phyloP scores from a whole-genome alignment of 2,113 vertebrate species.

The Gasterosteus nipponicus region DNA sequence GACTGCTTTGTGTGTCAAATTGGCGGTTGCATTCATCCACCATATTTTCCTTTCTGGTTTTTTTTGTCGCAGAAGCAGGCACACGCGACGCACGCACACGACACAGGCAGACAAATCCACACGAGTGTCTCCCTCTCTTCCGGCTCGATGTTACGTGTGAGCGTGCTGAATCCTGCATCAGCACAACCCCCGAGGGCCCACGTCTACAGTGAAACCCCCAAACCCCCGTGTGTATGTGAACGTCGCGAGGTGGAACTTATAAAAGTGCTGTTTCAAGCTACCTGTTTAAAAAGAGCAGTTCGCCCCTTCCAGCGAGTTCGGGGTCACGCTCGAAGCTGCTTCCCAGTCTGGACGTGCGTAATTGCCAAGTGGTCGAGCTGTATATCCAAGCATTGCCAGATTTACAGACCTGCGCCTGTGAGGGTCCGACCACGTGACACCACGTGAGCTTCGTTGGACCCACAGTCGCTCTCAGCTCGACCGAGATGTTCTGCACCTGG shows the following conservation, averaged over 20 bases:
- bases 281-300: conserved; percentile 7
- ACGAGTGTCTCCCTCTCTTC: background rate
- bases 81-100: background rate
- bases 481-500: conserved; percentile 64
- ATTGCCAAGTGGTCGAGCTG: conserved; percentile 36
- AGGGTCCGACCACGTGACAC: conserved; percentile 14
- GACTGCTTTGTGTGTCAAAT: conserved; percentile 18
- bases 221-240: conserved; percentile 25
- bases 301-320: background rate
- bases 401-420: conserved; percentile 45
- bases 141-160: conserved; percentile 23
- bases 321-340: conserved; percentile 5
- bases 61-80: conserved; percentile 11
- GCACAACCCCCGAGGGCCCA: background rate
- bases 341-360: conserved; percentile 37
- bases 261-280: conserved; percentile 44
- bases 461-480: conserved; percentile 32
- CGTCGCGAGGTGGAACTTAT: conserved; percentile 5
- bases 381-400: conserved; percentile 49
- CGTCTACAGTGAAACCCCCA: conserved; percentile 16
- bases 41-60: background rate
- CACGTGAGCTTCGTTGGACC: background rate
- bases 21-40: conserved; percentile 7
- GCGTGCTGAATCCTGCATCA: conserved; percentile 51
- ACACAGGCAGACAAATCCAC: conserved; percentile 5